phyloP scores from a whole-genome alignment of 2,888 invertebrate genomes.

The Netelia virgata region DNA sequence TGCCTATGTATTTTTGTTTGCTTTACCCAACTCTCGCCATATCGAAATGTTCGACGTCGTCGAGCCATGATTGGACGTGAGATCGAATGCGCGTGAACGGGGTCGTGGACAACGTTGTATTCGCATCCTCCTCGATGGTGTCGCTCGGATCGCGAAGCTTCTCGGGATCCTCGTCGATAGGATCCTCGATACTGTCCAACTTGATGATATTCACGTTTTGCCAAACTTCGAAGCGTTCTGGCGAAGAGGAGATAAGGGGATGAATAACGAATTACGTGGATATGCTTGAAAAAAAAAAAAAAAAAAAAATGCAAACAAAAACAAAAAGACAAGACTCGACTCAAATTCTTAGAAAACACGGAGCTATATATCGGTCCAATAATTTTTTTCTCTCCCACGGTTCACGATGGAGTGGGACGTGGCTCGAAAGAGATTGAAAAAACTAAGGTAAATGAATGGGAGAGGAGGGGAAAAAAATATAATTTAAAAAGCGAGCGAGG shows the following conservation, averaged over 20 bases:
- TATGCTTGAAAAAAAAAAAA: background rate
- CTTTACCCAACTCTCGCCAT: conserved; percentile 76
- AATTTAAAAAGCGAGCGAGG: background rate
- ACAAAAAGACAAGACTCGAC: background rate
- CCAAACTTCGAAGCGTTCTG: conserved; percentile 83
- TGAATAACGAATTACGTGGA: background rate
- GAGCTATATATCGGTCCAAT: too few species aligned
- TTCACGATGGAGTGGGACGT: too few species aligned
- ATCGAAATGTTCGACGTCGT: conserved; percentile 82
- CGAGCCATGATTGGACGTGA: conserved; percentile 83
- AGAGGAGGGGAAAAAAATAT: background rate
- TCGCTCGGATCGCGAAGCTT: conserved; percentile 26
- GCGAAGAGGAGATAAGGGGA: background rate
- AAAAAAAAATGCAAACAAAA: background rate
- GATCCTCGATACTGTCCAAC: conserved; percentile 72
- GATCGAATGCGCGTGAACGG: conserved; percentile 72
- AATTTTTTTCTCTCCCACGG: too few species aligned
- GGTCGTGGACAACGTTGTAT: conserved; percentile 73
- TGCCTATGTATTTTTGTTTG: conserved; percentile 26
- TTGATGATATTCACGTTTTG: conserved; percentile 84
- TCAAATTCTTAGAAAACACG: too few species aligned
- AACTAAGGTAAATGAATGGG: background rate
- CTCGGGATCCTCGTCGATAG: conserved; percentile 31
- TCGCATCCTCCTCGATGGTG: conserved; percentile 38
- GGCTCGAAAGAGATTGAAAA: conserved; percentile 34